Evolutionary conservation across 2,113 vertebrate species (phyloP).

Genomic region (Prinia subflava): DNA sequence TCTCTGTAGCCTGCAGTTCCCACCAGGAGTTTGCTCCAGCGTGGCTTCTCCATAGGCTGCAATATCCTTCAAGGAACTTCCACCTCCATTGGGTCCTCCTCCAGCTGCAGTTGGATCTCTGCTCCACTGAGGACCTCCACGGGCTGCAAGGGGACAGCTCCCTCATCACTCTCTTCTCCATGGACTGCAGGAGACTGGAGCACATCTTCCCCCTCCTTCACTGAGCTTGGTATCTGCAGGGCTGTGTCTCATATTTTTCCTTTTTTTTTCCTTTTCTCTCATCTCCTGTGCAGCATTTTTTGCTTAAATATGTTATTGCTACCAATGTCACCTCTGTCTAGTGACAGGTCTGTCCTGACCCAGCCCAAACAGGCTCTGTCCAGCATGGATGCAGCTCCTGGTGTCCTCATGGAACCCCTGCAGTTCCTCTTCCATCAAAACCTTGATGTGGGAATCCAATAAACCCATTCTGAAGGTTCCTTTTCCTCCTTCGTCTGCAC

Average conservation of each 20-base stretch:
- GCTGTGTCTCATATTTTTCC: neutral
- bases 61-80: neutral
- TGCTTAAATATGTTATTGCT: neutral
- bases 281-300: neutral
- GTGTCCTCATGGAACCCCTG: fast-evolving
- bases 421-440: neutral
- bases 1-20: neutral
- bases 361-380: neutral
- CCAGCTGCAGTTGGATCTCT: neutral
- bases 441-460: neutral
- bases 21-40: neutral
- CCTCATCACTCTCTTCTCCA: fast-evolving
- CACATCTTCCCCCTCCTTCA: neutral
- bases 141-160: neutral
- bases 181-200: neutral
- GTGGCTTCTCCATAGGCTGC: neutral
- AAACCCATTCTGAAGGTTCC: neutral
- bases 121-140: neutral
- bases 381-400: neutral
- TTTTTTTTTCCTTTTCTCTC: neutral
- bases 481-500: neutral
- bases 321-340: neutral
- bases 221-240: neutral
- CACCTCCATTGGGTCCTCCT: neutral
- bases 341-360: fast-evolving